Base-by-base conservation (phyloP, 64 coral and sea anemone genomes). In the Platygyra sinensis region DNA sequence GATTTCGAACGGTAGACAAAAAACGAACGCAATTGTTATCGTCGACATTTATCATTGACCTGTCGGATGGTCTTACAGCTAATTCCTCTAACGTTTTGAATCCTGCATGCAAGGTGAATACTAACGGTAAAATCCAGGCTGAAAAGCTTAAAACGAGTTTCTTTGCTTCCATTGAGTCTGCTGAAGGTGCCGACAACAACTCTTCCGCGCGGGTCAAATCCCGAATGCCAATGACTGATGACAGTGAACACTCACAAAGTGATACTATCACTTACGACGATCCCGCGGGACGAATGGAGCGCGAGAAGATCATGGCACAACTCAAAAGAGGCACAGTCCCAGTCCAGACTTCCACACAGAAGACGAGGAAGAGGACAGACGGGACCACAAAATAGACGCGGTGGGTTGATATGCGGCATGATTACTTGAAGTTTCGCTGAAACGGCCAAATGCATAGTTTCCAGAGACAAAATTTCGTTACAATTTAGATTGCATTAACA, bases 181-280 rank as follows among this genome's bases (percentile, higher is more conserved):
- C 20, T 72, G 81, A 71, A 24, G 39, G 62, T 71, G 63, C 10
- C 3, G 39, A 64, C 25, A 85, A 39, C 36, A 85, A 85, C 1
- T 69, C 81, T 12, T 85, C 81, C 1, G 51, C 81, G 46, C 62
- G 81, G 61, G 61, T 51, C 33, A 85, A 85, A 69, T 85, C 81
- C 33, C 62, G 81, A 52, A 42, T 85, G 10, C 31, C 61, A 7
- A 60, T 33, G 17, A 85, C 61, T 7, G 96, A 98, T 79, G 94
- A 95, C 7, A 93, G 83, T 31, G 96, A 95, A 19, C 90, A 93
- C 24, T 93, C 96, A 5, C 91, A 93, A 78, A 92, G 89, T 46
- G 96, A 95, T 64, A 86, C 88, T 42, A 98, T 98, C 32, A 98
- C 96, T 19, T 98, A 98, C 51, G 96, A 98, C 74, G 96, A 98